Conservation (phyloP, 2,113 vertebrate species). For the Proteles cristata region DNA sequence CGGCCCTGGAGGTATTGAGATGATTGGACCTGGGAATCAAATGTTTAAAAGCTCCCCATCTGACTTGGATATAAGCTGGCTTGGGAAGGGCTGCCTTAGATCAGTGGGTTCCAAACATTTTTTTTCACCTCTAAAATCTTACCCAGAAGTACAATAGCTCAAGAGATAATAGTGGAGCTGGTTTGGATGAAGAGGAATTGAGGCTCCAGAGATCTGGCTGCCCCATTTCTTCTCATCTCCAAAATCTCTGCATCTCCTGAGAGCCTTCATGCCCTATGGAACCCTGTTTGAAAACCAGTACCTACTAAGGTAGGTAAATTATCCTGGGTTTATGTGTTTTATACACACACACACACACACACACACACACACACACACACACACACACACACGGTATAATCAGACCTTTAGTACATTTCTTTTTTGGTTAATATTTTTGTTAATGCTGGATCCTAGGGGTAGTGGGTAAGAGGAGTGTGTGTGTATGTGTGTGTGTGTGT, state of each 20-base stretch:
- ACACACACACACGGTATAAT: neutral
- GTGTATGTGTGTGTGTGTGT: neutral
- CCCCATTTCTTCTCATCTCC: neutral
- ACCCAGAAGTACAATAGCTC: neutral
- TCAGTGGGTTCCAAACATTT: neutral
- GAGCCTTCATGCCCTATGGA: neutral
- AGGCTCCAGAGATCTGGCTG: neutral
- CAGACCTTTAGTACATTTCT: neutral
- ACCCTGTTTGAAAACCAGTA: neutral
- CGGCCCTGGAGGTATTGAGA: neutral
- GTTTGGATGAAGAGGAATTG: neutral
- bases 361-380: too few species aligned
- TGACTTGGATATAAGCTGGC: neutral
- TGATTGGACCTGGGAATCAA: neutral
- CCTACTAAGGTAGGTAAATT: neutral
- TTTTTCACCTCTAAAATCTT: neutral
- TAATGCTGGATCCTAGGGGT: neutral
- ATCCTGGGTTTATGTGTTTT: neutral
- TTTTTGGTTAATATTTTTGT: neutral
- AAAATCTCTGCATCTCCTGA: neutral
- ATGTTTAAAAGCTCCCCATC: neutral
- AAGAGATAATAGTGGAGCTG: neutral
- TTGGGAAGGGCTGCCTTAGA: neutral
- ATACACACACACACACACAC: neutral
- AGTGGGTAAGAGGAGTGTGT: neutral